Evolutionary conservation across 2,888 invertebrate species (phyloP).

Genomic region (Eremobia ochroleuca): DNA sequence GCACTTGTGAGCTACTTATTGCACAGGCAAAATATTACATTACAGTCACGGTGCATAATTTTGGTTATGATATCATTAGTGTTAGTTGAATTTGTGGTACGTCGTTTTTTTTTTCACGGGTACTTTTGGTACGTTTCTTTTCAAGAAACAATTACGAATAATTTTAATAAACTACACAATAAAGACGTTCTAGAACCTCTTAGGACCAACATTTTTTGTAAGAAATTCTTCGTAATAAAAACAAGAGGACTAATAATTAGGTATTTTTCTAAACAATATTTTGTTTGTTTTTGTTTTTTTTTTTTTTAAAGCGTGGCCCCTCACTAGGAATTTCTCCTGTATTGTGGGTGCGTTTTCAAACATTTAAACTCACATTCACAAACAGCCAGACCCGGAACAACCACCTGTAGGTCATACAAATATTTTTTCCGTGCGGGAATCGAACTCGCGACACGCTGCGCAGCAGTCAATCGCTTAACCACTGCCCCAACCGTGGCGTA

Average conservation of each 20-base stretch:
- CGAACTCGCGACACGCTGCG: too few species aligned
- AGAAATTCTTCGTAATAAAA: constrained; percentile 12
- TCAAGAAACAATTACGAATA: constrained; percentile 2
- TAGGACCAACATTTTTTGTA: not conserved
- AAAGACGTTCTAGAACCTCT: not conserved
- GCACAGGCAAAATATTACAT: not conserved
- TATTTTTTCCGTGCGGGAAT: too few species aligned
- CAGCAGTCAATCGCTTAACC: too few species aligned
- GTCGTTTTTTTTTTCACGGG: not conserved
- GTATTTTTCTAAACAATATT: constrained; percentile 17
- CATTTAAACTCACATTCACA: too few species aligned
- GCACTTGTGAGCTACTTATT: not conserved
- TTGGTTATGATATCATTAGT: not conserved
- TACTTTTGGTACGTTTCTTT: not conserved
- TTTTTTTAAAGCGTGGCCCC: too few species aligned
- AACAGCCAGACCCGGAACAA: too few species aligned
- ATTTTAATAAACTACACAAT: constrained; percentile 10
- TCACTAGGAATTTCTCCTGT: too few species aligned
- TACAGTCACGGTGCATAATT: too few species aligned
- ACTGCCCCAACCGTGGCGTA: too few species aligned
- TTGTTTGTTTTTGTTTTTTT: too few species aligned
- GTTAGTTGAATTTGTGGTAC: not conserved
- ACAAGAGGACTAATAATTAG: constrained; percentile 20
- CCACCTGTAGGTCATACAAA: too few species aligned
- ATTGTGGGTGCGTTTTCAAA: too few species aligned